Evolutionary conservation across 2,888 invertebrate genomes (phyloP), one percentile per base, ranked within the genome.

Genomic region (Mechanitis mazaeus): DNA sequence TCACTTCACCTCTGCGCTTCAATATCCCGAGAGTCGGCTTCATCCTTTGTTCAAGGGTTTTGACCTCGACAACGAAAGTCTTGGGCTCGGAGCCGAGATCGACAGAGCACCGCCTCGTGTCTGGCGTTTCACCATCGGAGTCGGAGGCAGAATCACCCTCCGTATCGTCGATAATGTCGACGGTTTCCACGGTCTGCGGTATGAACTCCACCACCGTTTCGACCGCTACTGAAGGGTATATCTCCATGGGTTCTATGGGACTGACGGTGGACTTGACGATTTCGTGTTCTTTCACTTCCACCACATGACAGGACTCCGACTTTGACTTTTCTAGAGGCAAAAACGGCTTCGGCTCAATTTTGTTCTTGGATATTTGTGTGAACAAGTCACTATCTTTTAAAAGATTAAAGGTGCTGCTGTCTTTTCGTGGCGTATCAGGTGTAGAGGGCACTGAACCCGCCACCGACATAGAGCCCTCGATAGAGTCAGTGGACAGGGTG

Each of bases 261-360:
- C 75, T 76, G 33, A 94, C 93, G 63, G 92, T 91, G 20, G 93
- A 92, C 75, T 93, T 93, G 1, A 93, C 82, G 57, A 95, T 93
- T 79, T 95, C 94, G 74, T 91, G 92, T 73, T 93, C 94, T 67
- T 91, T 93, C 1, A 95, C 92, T 73, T 93, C 94, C 12, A 95
- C 95, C 68, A 94, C 88, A 69, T 91, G 92, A 58, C 92, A 91
- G 5, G 89, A 65, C 58, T 82, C 77, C 11, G 70, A 62, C 55
- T 69, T 72, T 5, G 69, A 65, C 7, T 68, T 70, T 42, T 71
- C 68, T 42, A 54, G 61, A 33, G 56, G 54, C 7, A 46, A 45
- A 2, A 63, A 65, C 12, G 69, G 68, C 45, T 71, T 68, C 45
- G 76, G 72, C 3, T 73, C 74, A 31, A 80, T 75, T 64, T 76